phyloP scores from a whole-genome alignment of 1,140 invertebrate genomes.

The Pectinophora gossypiella region DNA sequence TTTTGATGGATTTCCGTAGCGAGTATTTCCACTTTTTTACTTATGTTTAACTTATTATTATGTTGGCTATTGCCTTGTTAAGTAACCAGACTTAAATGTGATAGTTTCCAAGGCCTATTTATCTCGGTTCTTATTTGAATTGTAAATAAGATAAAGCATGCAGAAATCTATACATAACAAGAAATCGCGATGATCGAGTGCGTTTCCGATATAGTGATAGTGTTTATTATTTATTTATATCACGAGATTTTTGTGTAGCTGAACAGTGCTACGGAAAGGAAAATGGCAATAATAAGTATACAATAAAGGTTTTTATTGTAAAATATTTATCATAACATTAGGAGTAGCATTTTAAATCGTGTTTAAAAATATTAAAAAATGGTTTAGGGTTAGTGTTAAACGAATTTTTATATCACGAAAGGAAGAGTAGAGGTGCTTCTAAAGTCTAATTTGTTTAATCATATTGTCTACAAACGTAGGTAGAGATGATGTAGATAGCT shows the following conservation, averaged over 20 bases:
- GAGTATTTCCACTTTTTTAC: conserved; percentile 13
- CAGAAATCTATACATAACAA: conserved; percentile 38
- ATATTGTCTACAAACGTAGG: conserved; percentile 25
- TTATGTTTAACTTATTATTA: conserved; percentile 43
- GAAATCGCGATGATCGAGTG: conserved; percentile 41
- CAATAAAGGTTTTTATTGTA: conserved; percentile 64
- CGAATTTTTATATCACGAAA: conserved; percentile 26
- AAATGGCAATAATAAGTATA: conserved; percentile 71
- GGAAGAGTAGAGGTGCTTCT: conserved; percentile 51
- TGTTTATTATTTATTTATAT: conserved; percentile 37
- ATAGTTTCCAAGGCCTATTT: conserved; percentile 63
- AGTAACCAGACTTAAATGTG: conserved; percentile 58
- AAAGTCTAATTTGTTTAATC: conserved; percentile 18
- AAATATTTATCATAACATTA: conserved; percentile 60
- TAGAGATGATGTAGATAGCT: conserved; percentile 16
- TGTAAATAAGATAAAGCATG: conserved; percentile 67
- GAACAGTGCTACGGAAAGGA: conserved; percentile 34
- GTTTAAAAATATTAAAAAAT: conserved; percentile 34
- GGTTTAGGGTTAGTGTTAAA: conserved; percentile 49
- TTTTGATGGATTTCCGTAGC: neutral
- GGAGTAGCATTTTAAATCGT: conserved; percentile 42
- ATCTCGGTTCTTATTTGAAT: conserved; percentile 50
- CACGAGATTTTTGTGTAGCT: conserved; percentile 21
- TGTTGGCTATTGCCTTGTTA: conserved; percentile 63
- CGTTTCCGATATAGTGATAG: conserved; percentile 29